Evolutionary conservation across 2,888 invertebrate genomes (phyloP), one percentile per base, ranked within the genome.

Genomic region (Gymnosoma rotundatum): DNA sequence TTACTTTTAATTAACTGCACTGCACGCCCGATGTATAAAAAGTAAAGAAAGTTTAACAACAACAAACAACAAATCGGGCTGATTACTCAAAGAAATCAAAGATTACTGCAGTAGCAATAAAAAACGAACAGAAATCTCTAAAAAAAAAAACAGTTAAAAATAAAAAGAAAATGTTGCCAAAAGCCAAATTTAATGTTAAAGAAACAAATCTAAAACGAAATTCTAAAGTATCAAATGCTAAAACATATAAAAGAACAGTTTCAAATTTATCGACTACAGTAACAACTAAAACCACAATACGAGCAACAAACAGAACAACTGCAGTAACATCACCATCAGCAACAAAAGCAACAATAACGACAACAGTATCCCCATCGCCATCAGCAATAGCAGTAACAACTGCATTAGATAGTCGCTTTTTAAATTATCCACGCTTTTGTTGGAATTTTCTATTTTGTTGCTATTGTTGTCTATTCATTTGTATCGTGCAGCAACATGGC

Each of bases 381-480:
- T 38, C 16, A 72, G 18, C 20, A 50, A 20, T 25, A 10, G 38
- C 36, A 58, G 16, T 45, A 73, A 58, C 69, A 58, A 45, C 50
- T 66, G 56, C 75, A 58, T 12, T 45, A 56, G 76, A 45, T 42
- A 66, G 18, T 56, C 64, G 52, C 61, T 70, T 75, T 60, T 54
- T 67, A 74, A 74, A 74, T 78, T 84, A 74, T 78, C 81, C 60
- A 54, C 38, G 21, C 64, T 81, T 70, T 58, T 83, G 85, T 72
- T 86, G 79, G 79, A 83, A 80, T 69, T 78, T 83, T 64, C 50
- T 83, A 72, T 18, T 78, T 66, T 81, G 61, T 36, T 85, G 74
- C 67, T 82, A 80, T 64, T 82, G 74, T 69, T 87, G 67, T 60
- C 79, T 86, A 52, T 79, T 78, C 69, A 70, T 74, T 66, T 83